phyloP scores from a whole-genome alignment of 1,140 invertebrate genomes.

The Temnothorax curvispinosus region DNA sequence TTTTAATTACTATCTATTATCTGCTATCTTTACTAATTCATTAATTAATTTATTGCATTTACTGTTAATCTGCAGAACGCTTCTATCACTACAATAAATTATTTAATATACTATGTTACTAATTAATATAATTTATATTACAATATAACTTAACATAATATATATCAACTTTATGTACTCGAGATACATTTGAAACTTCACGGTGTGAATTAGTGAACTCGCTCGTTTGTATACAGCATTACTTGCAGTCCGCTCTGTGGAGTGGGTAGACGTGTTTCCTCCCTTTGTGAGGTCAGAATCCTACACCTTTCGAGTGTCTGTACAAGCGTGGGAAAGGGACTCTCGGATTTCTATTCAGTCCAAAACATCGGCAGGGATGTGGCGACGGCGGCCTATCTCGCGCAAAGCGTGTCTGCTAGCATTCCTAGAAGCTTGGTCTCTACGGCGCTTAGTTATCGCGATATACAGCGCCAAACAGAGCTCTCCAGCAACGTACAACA shows the following conservation, averaged over 20 bases:
- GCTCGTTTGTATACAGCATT: neutral
- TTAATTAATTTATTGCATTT: neutral
- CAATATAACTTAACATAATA: neutral
- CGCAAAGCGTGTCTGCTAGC: constrained; percentile 28
- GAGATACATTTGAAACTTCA: constrained; percentile 1
- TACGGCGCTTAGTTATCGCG: constrained; percentile 52
- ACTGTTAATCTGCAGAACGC: neutral
- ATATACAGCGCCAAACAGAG: constrained; percentile 37
- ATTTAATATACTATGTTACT: neutral
- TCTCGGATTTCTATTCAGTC: constrained; percentile 53
- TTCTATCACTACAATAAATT: neutral
- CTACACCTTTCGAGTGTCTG: constrained; percentile 8
- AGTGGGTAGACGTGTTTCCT: neutral
- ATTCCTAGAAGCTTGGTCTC: constrained; percentile 47
- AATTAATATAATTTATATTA: too few species aligned
- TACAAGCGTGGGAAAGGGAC: constrained; percentile 23
- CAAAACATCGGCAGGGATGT: constrained; percentile 7
- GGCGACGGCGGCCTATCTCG: constrained; percentile 34
- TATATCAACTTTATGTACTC: neutral
- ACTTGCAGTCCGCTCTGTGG: neutral
- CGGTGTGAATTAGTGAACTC: neutral
- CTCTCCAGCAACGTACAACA: constrained; percentile 1
- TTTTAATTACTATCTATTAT: neutral
- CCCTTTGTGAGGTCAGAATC: constrained; percentile 32
- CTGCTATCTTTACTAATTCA: neutral